Evolutionary conservation across 2,113 vertebrate genomes (phyloP).

Genomic region (Verasper variegatus): DNA sequence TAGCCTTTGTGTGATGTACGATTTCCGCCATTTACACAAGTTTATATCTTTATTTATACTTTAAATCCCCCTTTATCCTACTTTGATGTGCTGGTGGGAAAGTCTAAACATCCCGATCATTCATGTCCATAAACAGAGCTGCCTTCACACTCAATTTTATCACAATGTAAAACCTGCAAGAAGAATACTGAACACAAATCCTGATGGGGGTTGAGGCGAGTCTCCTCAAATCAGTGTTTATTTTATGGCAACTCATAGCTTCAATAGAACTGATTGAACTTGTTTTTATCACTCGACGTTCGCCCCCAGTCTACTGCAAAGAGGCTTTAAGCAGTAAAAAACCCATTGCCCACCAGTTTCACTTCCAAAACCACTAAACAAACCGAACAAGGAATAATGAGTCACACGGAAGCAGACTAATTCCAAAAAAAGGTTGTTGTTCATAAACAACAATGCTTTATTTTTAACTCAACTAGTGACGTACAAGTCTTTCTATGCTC

Average conservation of each 20-base stretch:
- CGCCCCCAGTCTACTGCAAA: not conserved
- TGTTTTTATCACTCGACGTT: conserved; percentile 15
- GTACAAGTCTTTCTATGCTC: conserved; percentile 6
- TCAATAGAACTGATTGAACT: not conserved
- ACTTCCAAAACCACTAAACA: conserved; percentile 33
- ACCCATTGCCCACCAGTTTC: conserved; percentile 37
- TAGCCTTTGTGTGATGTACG: not conserved
- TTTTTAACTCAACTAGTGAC: conserved; percentile 39
- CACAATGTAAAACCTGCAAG: not conserved
- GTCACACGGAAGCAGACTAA: conserved; percentile 27
- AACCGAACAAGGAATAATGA: conserved; percentile 39
- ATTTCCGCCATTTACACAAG: conserved; percentile 19
- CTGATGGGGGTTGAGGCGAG: not conserved
- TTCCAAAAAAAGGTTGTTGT: not conserved
- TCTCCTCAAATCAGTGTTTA: not conserved
- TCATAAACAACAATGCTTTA: conserved; percentile 24
- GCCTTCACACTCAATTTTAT: not conserved
- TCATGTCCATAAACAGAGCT: conserved; percentile 1
- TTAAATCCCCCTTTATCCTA: conserved; percentile 22
- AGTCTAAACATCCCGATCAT: conserved; percentile 21
- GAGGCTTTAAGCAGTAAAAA: conserved; percentile 16
- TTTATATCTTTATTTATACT: conserved; percentile 34
- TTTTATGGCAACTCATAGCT: not conserved
- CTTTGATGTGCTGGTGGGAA: conserved; percentile 47
- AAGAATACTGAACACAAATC: not conserved